Conservation (phyloP, 2,113 vertebrate genomes). For the Clarias macrocephalus region DNA sequence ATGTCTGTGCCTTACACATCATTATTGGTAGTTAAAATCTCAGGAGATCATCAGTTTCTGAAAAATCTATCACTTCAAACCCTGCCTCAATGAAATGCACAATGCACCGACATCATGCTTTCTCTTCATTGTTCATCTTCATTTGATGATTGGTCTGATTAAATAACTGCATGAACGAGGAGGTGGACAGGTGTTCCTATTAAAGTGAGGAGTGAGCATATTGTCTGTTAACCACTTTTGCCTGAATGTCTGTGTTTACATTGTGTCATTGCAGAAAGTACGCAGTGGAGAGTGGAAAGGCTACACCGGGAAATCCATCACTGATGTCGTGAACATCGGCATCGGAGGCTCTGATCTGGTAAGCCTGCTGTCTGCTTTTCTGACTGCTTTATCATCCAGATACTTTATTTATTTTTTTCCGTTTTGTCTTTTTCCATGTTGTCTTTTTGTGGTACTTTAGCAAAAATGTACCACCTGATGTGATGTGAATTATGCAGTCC, state of each 20-base stretch:
- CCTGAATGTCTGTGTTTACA: background rate
- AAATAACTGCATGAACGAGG: too few relatives aligned
- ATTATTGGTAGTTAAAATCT: too few relatives aligned
- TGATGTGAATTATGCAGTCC: background rate
- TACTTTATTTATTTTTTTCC: background rate
- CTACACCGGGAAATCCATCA: slow-evolving; percentile 89
- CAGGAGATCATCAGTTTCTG: too few relatives aligned
- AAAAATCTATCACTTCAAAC: too few relatives aligned
- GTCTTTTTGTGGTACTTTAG: background rate
- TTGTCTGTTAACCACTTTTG: background rate
- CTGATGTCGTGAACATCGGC: slow-evolving; percentile 90
- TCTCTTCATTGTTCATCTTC: too few relatives aligned
- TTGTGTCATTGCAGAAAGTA: slow-evolving; percentile 76
- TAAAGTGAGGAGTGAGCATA: background rate
- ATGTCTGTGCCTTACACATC: too few relatives aligned
- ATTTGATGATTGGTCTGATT: too few relatives aligned
- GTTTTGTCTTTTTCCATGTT: background rate
- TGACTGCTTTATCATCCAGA: background rate
- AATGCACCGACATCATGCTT: too few relatives aligned
- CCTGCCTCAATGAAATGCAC: too few relatives aligned
- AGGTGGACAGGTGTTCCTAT: too few relatives aligned
- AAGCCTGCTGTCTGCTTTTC: too few relatives aligned
- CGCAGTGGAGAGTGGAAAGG: slow-evolving; percentile 94
- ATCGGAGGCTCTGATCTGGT: slow-evolving; percentile 97
- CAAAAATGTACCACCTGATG: background rate